Evolutionary conservation across 2,797 vertebrate species (phyloP), one percentile per base, ranked within the genome.

Genomic region (Melanotaenia boesemani): DNA sequence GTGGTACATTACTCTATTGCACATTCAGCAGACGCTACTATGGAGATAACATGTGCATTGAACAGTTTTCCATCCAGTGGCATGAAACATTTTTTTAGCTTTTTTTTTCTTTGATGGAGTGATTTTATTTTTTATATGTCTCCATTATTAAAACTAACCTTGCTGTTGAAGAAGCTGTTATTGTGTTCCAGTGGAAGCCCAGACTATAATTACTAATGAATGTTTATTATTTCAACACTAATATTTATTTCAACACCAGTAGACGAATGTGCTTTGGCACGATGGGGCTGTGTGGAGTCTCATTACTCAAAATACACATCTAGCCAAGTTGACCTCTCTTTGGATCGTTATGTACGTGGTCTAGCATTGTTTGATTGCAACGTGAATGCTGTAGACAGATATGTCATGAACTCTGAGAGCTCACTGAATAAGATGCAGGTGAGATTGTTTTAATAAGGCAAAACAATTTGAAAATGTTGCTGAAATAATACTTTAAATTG

Each of bases 221-320:
- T 66, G 36, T 74, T 77, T 77, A 71, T 63, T 74, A 74, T 80
- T 83, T 82, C 52, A 80, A 56, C 56, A 41, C 64, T 66, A 55
- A 76, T 70, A 67, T 80, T 78, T 88, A 81, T 78, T 83, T 73
- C 16, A 67, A 37, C 68, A 54, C 46, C 7, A 56, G 39, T 36
- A 74, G 52, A 63, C 56, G 16, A 46, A 6, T 24, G 20, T 61
- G 39, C 9, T 44, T 32, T 68, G 58, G 36, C 59, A 63, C 6
- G 6, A 56, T 24, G 37, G 9, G 46, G 24, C 26, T 16, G 30
- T 28, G 22, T 55, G 52, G 52, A 13, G 52, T 12, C n/a, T 28
- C 26, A 7, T 24, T 28, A 15, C 12, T 56, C 54, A 24, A 28
- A n/a, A 48, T 48, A 15, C 26, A 56, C 54, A 16, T 30, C 26